Evolutionary conservation across 2,888 invertebrate genomes (phyloP), one percentile per base, ranked within the genome.

Genomic region (Diarsia dahlii): DNA sequence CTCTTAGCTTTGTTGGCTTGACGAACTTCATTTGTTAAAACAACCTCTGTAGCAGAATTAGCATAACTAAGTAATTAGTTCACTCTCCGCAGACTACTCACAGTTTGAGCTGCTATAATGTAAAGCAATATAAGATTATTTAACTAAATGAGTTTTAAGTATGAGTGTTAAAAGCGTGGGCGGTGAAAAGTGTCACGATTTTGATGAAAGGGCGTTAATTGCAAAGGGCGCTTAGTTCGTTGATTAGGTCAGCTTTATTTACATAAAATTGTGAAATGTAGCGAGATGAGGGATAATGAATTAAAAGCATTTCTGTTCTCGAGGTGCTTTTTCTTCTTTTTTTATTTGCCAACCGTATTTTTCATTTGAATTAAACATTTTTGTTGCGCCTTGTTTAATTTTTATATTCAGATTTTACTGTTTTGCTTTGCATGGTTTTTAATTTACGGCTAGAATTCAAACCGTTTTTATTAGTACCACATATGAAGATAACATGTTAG

Each of bases 21-120:
- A 65, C 66, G 54, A 73, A 89, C 79, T 88, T 91, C 89, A 89
- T 91, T 91, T 90, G 88, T 84, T 84, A 78, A 88, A 91, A 89
- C 85, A 89, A 88, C 84, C 81, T 84, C 84, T 84, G 84, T 86
- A 86, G 80, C 74, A 75, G 72, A 86, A 91, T 92, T 92, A 88
- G 85, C 90, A 90, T 90, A 89, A 84, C 88, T 90, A 87, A 89
- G 89, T 90, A 91, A 92, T 92, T 92, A 92, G 89, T 86, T 74
- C 82, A 88, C 80, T 85, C 82, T 86, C 77, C 73, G 23, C 73
- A 80, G 76, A 80, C 80, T 80, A 81, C 84, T 87, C 84, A 74
- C 77, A 81, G 81, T 81, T 80, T 23, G 52, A 78, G 78, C 62
- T 63, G 70, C 71, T 81, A 70, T 56, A 71, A 68, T 78, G 77